These are phyloP conservation scores for Harpalus rufipes DNA, from an alignment of 2,888 invertebrate genomes.

Conservation along the genomic window DNA sequence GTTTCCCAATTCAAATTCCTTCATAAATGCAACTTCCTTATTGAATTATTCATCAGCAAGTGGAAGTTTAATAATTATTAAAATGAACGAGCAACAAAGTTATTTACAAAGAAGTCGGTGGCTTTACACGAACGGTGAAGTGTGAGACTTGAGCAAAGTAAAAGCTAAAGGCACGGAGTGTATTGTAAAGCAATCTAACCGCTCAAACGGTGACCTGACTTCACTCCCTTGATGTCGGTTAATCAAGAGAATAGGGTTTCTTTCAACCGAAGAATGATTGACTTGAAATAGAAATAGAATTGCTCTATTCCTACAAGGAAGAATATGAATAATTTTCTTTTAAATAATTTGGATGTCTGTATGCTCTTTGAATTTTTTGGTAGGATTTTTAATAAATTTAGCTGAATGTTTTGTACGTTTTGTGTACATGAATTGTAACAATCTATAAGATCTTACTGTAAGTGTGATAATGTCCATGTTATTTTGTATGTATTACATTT, in stretches of 20 bases:
- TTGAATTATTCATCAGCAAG: conserved; percentile 25
- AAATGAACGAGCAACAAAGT: conserved; percentile 11
- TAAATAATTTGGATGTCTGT: no score
- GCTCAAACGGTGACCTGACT: not conserved
- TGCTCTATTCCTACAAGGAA: not conserved
- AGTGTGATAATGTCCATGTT: no score
- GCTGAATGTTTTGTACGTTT: no score
- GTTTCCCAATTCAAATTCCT: conserved; percentile 15
- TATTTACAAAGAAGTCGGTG: conserved; percentile 2
- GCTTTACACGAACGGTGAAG: not conserved
- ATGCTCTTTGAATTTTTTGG: no score
- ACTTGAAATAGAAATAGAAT: not conserved
- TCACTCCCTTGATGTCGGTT: not conserved
- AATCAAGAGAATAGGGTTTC: not conserved
- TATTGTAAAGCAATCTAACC: no score
- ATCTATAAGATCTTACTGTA: no score
- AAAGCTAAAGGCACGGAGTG: no score
- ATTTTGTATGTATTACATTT: no score
- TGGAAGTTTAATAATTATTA: conserved; percentile 26
- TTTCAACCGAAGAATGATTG: not conserved
- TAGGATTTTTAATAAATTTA: no score
- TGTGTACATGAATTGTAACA: no score
- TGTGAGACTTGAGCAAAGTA: not conserved
- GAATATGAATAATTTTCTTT: no score
- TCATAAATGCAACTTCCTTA: conserved; percentile 16